These are phyloP conservation scores for Dasyurus viverrinus DNA, from an alignment of 2,113 vertebrate genomes.

Conservation along the genomic window DNA sequence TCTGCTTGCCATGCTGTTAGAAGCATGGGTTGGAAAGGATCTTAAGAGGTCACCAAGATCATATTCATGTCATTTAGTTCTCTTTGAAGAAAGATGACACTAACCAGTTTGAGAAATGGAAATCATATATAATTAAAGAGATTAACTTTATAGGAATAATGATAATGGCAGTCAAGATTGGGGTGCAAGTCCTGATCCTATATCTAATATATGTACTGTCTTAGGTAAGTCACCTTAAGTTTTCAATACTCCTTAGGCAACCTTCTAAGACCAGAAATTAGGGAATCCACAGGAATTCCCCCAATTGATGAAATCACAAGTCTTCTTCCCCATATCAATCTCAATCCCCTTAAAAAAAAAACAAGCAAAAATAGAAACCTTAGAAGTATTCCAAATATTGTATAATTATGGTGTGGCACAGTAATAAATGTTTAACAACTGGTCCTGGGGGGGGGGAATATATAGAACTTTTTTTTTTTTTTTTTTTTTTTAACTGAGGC, in stretches of 20 bases:
- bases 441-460: background rate
- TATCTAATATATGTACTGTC: background rate
- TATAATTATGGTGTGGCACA: background rate
- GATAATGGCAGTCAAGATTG: background rate
- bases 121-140: conserved; percentile 10
- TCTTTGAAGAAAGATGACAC: background rate
- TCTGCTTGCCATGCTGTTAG: background rate
- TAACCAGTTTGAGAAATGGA: conserved; percentile 5
- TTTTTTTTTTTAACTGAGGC: too few relatives aligned
- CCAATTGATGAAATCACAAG: background rate
- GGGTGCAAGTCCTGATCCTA: background rate
- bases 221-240: background rate
- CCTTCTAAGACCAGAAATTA: background rate
- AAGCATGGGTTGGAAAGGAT: background rate
- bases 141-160: background rate
- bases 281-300: background rate
- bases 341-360: background rate
- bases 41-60: background rate
- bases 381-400: background rate
- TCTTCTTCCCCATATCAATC: background rate
- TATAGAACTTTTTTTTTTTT: background rate
- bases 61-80: background rate
- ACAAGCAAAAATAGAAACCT: background rate
- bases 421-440: background rate
- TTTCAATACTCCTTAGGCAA: background rate